Conservation (phyloP, 2,888 invertebrate genomes). For the Temnothorax ravouxi region DNA sequence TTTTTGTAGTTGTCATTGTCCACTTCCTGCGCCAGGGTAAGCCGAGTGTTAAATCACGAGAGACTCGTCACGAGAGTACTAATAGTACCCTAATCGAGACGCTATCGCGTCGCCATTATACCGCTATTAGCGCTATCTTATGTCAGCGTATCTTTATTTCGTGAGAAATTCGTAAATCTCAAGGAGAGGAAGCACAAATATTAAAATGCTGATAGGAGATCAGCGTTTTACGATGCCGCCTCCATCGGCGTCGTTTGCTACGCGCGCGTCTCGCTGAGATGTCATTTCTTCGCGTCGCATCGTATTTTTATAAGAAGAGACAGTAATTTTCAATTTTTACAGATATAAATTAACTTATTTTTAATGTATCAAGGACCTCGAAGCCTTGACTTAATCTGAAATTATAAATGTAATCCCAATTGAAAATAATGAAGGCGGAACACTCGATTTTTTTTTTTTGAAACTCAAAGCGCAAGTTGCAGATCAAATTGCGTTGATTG, state of each 20-base stretch:
- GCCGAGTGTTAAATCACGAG: constrained; percentile 57
- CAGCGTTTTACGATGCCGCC: neutral
- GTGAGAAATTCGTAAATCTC: constrained; percentile 28
- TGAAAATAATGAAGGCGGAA: neutral
- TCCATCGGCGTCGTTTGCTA: neutral
- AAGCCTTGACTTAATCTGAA: neutral
- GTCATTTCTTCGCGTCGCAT: neutral
- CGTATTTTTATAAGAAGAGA: neutral
- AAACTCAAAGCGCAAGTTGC: neutral
- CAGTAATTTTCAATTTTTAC: neutral
- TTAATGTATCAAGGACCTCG: neutral
- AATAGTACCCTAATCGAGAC: constrained; percentile 47
- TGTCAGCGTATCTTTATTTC: constrained; percentile 21
- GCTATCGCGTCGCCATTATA: constrained; percentile 44
- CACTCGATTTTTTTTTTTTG: neutral
- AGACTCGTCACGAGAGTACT: constrained; percentile 39
- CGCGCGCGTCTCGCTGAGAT: neutral
- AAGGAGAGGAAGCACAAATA: neutral
- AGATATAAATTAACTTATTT: neutral
- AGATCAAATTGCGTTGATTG: neutral
- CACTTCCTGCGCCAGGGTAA: constrained; percentile 49
- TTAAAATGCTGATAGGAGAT: neutral
- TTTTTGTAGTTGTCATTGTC: constrained; percentile 49
- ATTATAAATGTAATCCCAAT: neutral
- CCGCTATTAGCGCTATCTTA: constrained; percentile 20